Evolutionary conservation across 2,888 invertebrate species (phyloP).

Genomic region (Oegoconia quadripuncta): DNA sequence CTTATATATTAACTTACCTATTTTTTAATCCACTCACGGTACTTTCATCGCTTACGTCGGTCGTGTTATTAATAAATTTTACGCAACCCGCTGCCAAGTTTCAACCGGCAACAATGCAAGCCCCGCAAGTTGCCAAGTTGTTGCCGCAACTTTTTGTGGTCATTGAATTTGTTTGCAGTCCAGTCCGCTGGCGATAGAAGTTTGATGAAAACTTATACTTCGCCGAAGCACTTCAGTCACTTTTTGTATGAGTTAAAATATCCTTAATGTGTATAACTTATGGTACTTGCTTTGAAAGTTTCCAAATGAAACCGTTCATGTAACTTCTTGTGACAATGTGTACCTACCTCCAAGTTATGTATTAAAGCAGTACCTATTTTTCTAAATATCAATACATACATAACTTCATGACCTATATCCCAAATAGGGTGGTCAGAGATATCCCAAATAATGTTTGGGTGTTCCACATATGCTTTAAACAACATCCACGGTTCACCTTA

Average conservation of each 20-base stretch:
- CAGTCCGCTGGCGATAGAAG: constrained; percentile 50
- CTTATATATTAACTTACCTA: too few species aligned
- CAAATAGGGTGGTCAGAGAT: too few species aligned
- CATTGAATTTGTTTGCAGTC: constrained; percentile 68
- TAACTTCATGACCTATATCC: too few species aligned
- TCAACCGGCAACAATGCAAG: constrained; percentile 21
- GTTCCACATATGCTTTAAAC: too few species aligned
- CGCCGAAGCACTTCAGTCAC: constrained; percentile 32
- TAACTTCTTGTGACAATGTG: too few species aligned
- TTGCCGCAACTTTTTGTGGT: constrained; percentile 53
- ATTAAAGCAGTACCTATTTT: too few species aligned
- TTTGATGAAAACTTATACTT: constrained; percentile 60
- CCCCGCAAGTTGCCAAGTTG: constrained; percentile 43
- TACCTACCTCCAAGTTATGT: neutral
- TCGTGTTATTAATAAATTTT: neutral
- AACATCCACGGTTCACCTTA: too few species aligned
- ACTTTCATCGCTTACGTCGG: neutral
- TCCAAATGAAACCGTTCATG: constrained; percentile 1
- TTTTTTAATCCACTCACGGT: too few species aligned
- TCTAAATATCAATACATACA: too few species aligned
- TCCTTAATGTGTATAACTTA: constrained; percentile 23
- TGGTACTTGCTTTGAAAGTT: constrained; percentile 4
- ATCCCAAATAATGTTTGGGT: too few species aligned
- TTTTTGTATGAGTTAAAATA: constrained; percentile 47
- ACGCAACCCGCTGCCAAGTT: constrained; percentile 23